phyloP scores from a whole-genome alignment of 2,888 invertebrate species.

The Lamproptera curius region DNA sequence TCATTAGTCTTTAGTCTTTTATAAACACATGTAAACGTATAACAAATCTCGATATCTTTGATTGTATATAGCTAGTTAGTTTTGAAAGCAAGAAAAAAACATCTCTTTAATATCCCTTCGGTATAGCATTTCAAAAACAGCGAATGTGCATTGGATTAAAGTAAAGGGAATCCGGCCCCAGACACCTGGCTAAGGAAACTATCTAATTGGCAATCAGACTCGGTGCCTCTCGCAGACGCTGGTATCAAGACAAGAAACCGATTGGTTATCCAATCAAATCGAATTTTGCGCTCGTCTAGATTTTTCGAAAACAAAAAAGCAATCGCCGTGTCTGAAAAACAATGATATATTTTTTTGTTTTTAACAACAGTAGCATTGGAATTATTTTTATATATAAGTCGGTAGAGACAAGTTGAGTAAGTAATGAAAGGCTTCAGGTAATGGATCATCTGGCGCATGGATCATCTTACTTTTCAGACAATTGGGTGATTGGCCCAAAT shows the following conservation, averaged over 20 bases:
- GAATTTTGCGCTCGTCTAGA: conserved; percentile 17
- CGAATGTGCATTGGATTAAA: conserved; percentile 3
- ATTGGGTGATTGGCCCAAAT: too few relatives aligned
- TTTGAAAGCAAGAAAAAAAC: neutral
- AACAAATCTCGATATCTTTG: neutral
- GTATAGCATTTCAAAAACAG: conserved; percentile 1
- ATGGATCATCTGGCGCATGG: too few relatives aligned
- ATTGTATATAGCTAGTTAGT: neutral
- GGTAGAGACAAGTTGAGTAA: too few relatives aligned
- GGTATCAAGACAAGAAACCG: conserved; percentile 20
- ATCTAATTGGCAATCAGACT: conserved; percentile 54
- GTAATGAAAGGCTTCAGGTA: too few relatives aligned
- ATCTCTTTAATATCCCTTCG: neutral
- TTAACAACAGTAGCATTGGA: too few relatives aligned
- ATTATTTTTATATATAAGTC: too few relatives aligned
- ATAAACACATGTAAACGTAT: too few relatives aligned
- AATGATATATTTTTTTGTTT: too few relatives aligned
- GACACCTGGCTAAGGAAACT: conserved; percentile 40
- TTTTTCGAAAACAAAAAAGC: too few relatives aligned
- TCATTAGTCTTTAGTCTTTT: too few relatives aligned
- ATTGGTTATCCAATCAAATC: conserved; percentile 21
- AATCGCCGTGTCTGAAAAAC: too few relatives aligned
- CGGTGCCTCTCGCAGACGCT: conserved; percentile 31
- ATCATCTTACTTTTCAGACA: too few relatives aligned
- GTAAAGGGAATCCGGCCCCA: conserved; percentile 26